These are phyloP conservation scores for Spatulosminthurus flaviceps DNA, from an alignment of 2,888 invertebrate genomes.

Conservation along the genomic window DNA sequence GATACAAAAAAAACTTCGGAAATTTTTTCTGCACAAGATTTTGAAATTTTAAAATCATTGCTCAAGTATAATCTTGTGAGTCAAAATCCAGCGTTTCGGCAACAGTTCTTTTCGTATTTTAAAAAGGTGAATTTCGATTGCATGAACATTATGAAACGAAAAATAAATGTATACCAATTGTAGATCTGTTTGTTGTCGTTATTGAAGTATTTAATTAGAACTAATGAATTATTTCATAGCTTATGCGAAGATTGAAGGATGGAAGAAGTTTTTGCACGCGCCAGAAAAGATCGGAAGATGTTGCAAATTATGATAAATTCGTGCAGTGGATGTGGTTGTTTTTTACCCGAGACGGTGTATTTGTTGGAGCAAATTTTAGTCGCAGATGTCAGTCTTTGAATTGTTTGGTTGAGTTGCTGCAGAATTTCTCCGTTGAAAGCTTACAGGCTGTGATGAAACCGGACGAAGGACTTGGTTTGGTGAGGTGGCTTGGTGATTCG, in stretches of 20 bases:
- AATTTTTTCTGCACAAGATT: conserved; percentile 71
- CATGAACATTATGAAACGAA: background rate
- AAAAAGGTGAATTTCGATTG: conserved; percentile 81
- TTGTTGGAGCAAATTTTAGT: conserved; percentile 73
- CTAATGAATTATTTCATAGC: conserved; percentile 64
- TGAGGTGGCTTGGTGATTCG: conserved; percentile 73
- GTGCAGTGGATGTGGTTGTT: conserved; percentile 68
- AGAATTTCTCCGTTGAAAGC: conserved; percentile 35
- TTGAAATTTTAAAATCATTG: conserved; percentile 73
- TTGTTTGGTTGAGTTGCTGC: conserved; percentile 57
- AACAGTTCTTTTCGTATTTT: conserved; percentile 74
- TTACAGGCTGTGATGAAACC: conserved; percentile 8
- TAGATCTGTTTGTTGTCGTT: no score
- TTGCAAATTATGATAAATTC: conserved; percentile 68
- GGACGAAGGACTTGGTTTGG: conserved; percentile 39
- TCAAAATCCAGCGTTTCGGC: conserved; percentile 75
- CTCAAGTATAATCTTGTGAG: conserved; percentile 76
- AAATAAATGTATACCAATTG: conserved; percentile 40
- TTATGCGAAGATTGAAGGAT: conserved; percentile 69
- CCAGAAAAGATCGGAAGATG: conserved; percentile 46
- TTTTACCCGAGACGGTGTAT: conserved; percentile 70
- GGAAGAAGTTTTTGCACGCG: conserved; percentile 64
- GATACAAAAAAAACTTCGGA: conserved; percentile 80
- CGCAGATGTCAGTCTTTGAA: conserved; percentile 72
- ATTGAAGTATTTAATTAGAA: no score